A percentile compares a stretch with the other conserved stretches of the same genome.
phyloP scores from a whole-genome alignment of 1,140 invertebrate genomes.

The Panagrolaimus sp. region DNA sequence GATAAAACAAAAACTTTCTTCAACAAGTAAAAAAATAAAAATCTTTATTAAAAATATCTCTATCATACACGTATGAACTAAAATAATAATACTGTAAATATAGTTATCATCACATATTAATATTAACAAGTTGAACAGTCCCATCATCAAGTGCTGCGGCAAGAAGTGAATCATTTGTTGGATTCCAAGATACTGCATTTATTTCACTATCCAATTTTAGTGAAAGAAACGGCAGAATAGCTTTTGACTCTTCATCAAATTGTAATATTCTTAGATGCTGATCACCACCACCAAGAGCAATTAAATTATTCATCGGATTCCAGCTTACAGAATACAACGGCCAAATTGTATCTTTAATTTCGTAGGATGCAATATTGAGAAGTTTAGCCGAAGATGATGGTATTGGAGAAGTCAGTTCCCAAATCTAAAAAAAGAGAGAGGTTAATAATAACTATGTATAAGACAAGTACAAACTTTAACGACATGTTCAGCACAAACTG shows the following conservation, averaged over 20 bases:
- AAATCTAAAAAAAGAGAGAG: not conserved
- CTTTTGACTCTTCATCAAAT: slow-evolving; percentile 62
- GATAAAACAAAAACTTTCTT: not conserved
- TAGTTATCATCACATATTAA: slow-evolving; percentile 24
- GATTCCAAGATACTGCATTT: slow-evolving; percentile 88
- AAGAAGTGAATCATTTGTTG: slow-evolving; percentile 69
- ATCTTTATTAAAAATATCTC: not conserved
- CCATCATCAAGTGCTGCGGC: slow-evolving; percentile 89
- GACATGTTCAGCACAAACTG: slow-evolving; percentile 73
- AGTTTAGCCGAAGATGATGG: not conserved
- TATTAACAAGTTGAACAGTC: slow-evolving; percentile 77
- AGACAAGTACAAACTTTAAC: slow-evolving; percentile 36
- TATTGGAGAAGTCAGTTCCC: not conserved
- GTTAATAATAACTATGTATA: not conserved
- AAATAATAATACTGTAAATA: slow-evolving; percentile 19
- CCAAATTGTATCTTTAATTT: slow-evolving; percentile 39
- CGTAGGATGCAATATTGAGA: slow-evolving; percentile 19
- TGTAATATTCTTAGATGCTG: slow-evolving; percentile 67
- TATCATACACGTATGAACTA: not conserved
- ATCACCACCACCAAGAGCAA: slow-evolving; percentile 84
- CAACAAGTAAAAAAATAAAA: not conserved
- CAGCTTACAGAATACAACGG: slow-evolving; percentile 47
- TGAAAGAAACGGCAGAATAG: slow-evolving; percentile 63
- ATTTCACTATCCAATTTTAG: slow-evolving; percentile 76
- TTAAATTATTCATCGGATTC: slow-evolving; percentile 66